Conservation (phyloP, 2,888 invertebrate genomes). For the Eilema sororculum region DNA sequence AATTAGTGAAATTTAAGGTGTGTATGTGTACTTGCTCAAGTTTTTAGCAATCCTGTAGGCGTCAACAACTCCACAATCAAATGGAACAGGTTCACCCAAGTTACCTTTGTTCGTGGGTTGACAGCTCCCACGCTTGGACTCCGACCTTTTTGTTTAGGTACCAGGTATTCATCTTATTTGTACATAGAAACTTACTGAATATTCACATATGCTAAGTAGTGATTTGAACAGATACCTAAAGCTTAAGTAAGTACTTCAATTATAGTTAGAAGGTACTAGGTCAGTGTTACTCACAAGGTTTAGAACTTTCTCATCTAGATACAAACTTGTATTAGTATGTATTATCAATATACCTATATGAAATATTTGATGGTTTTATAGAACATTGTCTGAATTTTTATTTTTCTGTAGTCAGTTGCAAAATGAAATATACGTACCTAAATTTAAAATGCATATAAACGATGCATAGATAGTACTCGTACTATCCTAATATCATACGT, state of each 20-base stretch:
- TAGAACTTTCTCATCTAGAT: slow-evolving; percentile 12
- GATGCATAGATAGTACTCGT: slow-evolving; percentile 62
- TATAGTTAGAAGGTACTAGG: slow-evolving; percentile 49
- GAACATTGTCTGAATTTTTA: not conserved
- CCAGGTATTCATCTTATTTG: slow-evolving; percentile 65
- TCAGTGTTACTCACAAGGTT: slow-evolving; percentile 42
- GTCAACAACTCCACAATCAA: slow-evolving; percentile 71
- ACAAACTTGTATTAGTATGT: too few species aligned
- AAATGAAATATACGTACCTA: too few species aligned
- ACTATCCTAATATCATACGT: slow-evolving; percentile 31
- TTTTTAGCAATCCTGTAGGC: slow-evolving; percentile 61
- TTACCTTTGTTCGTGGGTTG: slow-evolving; percentile 72
- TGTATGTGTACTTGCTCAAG: slow-evolving; percentile 46
- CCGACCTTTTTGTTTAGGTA: slow-evolving; percentile 71
- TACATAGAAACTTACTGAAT: slow-evolving; percentile 70
- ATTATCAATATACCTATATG: too few species aligned
- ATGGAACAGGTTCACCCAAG: slow-evolving; percentile 71
- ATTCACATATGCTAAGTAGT: slow-evolving; percentile 73
- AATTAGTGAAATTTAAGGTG: slow-evolving; percentile 10
- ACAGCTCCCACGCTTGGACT: slow-evolving; percentile 72
- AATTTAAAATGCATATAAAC: too few species aligned
- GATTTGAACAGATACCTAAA: slow-evolving; percentile 53
- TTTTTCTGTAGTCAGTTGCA: not conserved
- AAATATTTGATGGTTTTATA: not conserved
- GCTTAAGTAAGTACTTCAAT: slow-evolving; percentile 47